Evolutionary conservation across 2,797 vertebrate species (phyloP).

Genomic region (Hypotaenidia okinawae): DNA sequence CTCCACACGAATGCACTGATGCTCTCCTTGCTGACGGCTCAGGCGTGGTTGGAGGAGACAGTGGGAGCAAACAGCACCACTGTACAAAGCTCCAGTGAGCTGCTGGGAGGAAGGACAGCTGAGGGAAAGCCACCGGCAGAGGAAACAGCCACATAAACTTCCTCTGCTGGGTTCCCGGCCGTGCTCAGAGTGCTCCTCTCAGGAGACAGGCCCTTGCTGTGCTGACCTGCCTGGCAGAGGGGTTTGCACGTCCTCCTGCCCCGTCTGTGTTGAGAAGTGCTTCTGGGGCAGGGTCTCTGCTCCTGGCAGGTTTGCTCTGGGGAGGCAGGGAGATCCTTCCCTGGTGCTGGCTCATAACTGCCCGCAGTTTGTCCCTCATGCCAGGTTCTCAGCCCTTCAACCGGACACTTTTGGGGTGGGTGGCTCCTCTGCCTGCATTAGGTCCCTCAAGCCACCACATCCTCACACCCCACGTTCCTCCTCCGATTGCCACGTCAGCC

Average conservation of each 20-base stretch:
- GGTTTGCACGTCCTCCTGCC: background rate
- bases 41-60: background rate
- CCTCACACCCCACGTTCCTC: background rate
- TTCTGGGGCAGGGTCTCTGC: background rate
- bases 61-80: background rate
- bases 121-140: background rate
- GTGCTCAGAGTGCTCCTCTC: rapidly evolving
- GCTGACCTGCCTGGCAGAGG: background rate
- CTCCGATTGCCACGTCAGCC: background rate
- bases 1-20: background rate
- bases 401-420: background rate
- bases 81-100: background rate
- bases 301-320: rapidly evolving
- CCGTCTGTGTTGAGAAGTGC: rapidly evolving
- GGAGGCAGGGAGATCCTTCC: background rate
- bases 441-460: rapidly evolving
- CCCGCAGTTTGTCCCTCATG: background rate
- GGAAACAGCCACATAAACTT: background rate
- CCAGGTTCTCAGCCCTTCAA: background rate
- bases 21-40: background rate
- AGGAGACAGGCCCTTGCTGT: background rate
- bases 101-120: conserved; percentile 13
- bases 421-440: background rate
- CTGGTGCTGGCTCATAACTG: background rate
- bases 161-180: background rate